These are phyloP conservation scores for Hydraecia micacea DNA, from an alignment of 2,888 invertebrate genomes.

Conservation along the genomic window DNA sequence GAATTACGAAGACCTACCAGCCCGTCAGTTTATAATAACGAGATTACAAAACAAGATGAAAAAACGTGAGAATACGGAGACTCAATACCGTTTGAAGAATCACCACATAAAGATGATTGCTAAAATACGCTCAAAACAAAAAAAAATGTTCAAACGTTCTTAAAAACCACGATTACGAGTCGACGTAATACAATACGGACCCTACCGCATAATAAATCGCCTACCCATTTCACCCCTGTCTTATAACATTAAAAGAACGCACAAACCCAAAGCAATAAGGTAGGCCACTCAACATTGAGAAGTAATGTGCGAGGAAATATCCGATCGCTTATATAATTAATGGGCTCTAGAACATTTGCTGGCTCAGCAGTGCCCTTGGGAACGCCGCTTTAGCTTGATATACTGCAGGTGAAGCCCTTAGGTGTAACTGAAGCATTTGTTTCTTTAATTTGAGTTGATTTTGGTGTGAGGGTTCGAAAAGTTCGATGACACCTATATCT, in stretches of 20 bases:
- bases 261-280: constrained; percentile 39
- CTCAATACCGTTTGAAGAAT: not conserved
- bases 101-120: not conserved
- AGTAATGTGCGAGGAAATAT: constrained; percentile 54
- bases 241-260: constrained; percentile 32
- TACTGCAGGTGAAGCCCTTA: constrained; percentile 36
- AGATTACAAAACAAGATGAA: not conserved
- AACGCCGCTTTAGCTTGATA: constrained; percentile 41
- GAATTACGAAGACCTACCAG: not conserved
- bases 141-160: not conserved
- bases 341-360: constrained; percentile 59
- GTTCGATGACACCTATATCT: not conserved
- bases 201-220: not conserved
- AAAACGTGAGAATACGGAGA: not conserved
- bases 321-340: constrained; percentile 64
- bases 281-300: constrained; percentile 34
- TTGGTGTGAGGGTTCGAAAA: not conserved
- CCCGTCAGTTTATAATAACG: not conserved
- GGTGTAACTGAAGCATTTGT: constrained; percentile 10
- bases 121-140: not conserved
- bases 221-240: not conserved
- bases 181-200: not conserved
- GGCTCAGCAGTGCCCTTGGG: constrained; percentile 55
- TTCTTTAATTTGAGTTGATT: constrained; percentile 6
- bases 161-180: not conserved